Evolutionary conservation across 2,888 invertebrate genomes (phyloP).

Genomic region (Mesorhabditis belari): DNA sequence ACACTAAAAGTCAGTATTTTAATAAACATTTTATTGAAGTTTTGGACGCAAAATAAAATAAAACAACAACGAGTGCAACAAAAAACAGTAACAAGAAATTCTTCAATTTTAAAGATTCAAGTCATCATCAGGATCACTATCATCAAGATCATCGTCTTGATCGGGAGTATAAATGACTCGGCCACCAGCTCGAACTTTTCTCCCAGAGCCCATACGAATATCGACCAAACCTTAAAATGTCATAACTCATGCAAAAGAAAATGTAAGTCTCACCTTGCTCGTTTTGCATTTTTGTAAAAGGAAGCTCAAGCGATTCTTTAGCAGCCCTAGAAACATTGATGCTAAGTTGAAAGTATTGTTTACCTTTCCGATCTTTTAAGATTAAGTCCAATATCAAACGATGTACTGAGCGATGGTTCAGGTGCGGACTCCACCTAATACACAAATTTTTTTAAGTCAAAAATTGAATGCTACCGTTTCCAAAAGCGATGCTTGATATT

Average conservation of each 20-base stretch:
- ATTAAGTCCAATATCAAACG: neutral
- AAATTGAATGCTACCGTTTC: neutral
- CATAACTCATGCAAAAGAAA: neutral
- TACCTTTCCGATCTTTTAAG: neutral
- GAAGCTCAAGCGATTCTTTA: slow-evolving; percentile 23
- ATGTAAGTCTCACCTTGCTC: slow-evolving; percentile 22
- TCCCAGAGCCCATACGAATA: slow-evolving; percentile 59
- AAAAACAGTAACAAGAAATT: no score
- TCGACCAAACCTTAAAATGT: slow-evolving; percentile 34
- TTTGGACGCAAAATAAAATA: no score
- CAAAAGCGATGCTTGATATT: neutral
- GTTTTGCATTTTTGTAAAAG: slow-evolving; percentile 25
- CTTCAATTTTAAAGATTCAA: slow-evolving; percentile 29
- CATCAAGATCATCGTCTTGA: slow-evolving; percentile 44
- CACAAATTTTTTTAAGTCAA: neutral
- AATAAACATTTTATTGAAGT: no score
- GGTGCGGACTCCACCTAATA: neutral
- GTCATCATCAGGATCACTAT: slow-evolving; percentile 49
- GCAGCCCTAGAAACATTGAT: slow-evolving; percentile 8
- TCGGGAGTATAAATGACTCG: slow-evolving; percentile 46
- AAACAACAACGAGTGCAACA: no score
- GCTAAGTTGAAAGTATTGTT: neutral
- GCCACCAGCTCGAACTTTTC: slow-evolving; percentile 56
- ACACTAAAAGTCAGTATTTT: no score
- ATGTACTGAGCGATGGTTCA: neutral